phyloP scores from a whole-genome alignment of 2,888 invertebrate species.

The Phortica okadai region DNA sequence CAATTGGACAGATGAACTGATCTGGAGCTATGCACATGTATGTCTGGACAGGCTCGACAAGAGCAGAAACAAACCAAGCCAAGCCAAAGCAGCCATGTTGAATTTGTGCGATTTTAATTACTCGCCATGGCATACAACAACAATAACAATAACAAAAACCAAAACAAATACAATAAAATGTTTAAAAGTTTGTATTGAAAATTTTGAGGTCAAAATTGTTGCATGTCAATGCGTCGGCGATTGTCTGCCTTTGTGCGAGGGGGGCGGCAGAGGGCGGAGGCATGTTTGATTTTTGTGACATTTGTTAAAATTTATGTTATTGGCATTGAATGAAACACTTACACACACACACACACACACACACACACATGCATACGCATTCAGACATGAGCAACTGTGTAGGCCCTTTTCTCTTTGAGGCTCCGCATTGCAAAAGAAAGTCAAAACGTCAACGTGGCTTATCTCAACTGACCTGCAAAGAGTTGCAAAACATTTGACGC shows the following conservation, averaged over 20 bases:
- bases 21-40: background rate
- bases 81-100: background rate
- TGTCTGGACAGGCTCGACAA: conserved; percentile 11
- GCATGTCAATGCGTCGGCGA: background rate
- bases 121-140: background rate
- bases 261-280: background rate
- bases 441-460: conserved; percentile 37
- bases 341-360: background rate
- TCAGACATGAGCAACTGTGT: background rate
- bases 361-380: background rate
- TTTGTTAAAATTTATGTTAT: conserved; percentile 28
- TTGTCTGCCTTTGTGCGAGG: background rate
- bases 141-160: background rate
- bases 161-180: background rate
- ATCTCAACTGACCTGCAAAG: conserved; percentile 65
- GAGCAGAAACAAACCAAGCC: background rate
- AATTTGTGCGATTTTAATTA: conserved; percentile 7
- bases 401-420: conserved; percentile 1
- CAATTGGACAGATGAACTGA: conserved; percentile 8
- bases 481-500: conserved; percentile 65
- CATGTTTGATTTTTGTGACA: conserved; percentile 25
- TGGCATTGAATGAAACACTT: conserved; percentile 21
- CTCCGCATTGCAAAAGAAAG: conserved; percentile 18
- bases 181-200: background rate
- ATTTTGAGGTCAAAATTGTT: conserved; percentile 31